Conservation (phyloP, 2,113 vertebrate species). For the Ranitomeya imitator region DNA sequence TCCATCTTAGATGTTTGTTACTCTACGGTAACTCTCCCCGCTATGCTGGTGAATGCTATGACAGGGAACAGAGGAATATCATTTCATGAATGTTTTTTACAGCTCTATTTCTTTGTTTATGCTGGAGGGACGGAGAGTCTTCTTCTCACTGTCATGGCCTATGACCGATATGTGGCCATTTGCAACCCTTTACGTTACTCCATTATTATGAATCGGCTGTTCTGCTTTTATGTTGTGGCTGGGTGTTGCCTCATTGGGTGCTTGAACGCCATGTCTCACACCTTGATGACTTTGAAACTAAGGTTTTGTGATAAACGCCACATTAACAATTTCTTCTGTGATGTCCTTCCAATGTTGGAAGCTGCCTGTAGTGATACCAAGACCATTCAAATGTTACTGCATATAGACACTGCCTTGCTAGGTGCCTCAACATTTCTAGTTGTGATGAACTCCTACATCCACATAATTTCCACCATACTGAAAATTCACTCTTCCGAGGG, state of each 20-base stretch:
- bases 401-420: not conserved
- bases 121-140: constrained; percentile 58
- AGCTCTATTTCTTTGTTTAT: constrained; percentile 60
- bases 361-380: constrained; percentile 18
- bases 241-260: constrained; percentile 53
- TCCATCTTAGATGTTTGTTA: constrained; percentile 64
- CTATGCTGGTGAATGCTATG: constrained; percentile 47
- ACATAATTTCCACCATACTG: constrained; percentile 12
- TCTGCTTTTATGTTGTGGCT: constrained; percentile 49
- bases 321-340: constrained; percentile 44
- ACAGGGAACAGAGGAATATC: constrained; percentile 59
- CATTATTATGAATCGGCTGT: constrained; percentile 44
- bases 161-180: constrained; percentile 43
- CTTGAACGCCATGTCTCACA: not conserved
- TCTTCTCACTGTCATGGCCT: constrained; percentile 62
- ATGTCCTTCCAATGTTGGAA: constrained; percentile 29
- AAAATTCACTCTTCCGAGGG: constrained; percentile 42
- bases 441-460: constrained; percentile 2
- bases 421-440: not conserved
- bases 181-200: constrained; percentile 55
- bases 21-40: constrained; percentile 56
- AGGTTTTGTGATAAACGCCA: not conserved
- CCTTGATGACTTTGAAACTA: not conserved
- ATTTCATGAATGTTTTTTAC: constrained; percentile 52
- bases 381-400: not conserved